A percentile compares a stretch with the other conserved stretches of the same genome.
Conservation (phyloP, 2,797 vertebrate species). For the Rhinella marina region DNA sequence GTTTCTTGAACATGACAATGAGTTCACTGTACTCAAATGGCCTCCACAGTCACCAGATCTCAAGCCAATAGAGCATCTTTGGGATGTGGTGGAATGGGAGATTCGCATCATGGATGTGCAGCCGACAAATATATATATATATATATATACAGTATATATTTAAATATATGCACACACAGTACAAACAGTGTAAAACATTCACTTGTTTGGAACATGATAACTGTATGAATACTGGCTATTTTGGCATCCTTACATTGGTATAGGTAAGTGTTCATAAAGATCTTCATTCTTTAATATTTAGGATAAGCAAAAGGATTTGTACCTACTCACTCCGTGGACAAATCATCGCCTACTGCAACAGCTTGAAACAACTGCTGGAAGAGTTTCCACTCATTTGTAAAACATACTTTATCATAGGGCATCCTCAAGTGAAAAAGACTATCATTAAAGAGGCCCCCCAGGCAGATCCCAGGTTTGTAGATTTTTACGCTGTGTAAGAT, state of each 20-base stretch:
- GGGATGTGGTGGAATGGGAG: too few relatives aligned
- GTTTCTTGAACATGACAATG: too few relatives aligned
- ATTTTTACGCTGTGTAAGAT: conserved; percentile 1
- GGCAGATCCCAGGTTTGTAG: conserved; percentile 71
- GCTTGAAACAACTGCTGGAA: conserved; percentile 72
- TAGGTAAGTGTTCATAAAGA: not conserved
- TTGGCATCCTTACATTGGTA: not conserved
- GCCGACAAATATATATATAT: too few relatives aligned
- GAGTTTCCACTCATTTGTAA: conserved; percentile 72
- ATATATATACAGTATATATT: too few relatives aligned
- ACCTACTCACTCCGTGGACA: conserved; percentile 73
- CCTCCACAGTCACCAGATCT: too few relatives aligned
- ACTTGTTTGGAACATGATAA: not conserved
- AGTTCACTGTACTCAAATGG: too few relatives aligned
- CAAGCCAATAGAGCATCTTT: too few relatives aligned
- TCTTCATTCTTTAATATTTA: conserved; percentile 60
- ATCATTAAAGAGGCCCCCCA: conserved; percentile 65
- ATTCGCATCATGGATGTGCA: too few relatives aligned
- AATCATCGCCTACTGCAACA: conserved; percentile 72
- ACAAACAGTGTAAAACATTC: too few relatives aligned
- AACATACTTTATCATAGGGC: conserved; percentile 73
- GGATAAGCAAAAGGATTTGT: conserved; percentile 70
- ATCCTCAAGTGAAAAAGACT: conserved; percentile 63
- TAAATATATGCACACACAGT: too few relatives aligned
- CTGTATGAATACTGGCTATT: too few relatives aligned